Percentiles rank a stretch among this genome's conserved stretches.
Evolutionary conservation across 2,113 vertebrate genomes (phyloP).

Genomic region (Lamprotornis superbus): DNA sequence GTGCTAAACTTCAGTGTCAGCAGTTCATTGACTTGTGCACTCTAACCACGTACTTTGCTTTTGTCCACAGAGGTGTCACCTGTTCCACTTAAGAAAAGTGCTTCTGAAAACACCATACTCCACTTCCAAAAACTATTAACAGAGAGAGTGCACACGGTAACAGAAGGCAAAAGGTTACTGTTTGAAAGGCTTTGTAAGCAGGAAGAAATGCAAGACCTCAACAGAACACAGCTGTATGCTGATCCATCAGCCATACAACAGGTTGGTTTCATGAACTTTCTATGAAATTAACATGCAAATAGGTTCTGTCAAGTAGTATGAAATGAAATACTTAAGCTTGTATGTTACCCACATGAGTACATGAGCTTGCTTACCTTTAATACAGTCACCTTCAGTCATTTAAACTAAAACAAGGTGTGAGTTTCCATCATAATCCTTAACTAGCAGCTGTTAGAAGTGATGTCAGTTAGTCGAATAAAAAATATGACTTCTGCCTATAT

Average conservation of each 20-base stretch:
- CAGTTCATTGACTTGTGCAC: not conserved
- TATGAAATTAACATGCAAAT: conserved; percentile 20
- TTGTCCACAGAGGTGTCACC: conserved; percentile 52
- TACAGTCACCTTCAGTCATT: not conserved
- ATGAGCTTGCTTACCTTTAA: not conserved
- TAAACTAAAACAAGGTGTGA: not conserved
- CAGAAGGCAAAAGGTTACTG: conserved; percentile 63
- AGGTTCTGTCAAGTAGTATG: not conserved
- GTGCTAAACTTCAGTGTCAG: not conserved
- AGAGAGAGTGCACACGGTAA: conserved; percentile 56
- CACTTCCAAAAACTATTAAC: conserved; percentile 55
- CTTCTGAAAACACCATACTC: conserved; percentile 49
- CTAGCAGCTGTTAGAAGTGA: not conserved
- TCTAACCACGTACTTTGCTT: not conserved
- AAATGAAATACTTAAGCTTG: not conserved
- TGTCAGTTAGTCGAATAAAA: not conserved
- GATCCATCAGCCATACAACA: conserved; percentile 53
- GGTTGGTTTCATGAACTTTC: conserved; percentile 63
- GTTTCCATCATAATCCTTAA: not conserved
- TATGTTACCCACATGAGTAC: not conserved
- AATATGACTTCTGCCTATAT: not conserved
- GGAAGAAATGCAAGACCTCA: conserved; percentile 55
- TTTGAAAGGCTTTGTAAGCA: conserved; percentile 64
- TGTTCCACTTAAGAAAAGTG: conserved; percentile 64
- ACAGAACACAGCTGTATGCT: conserved; percentile 25